phyloP scores from a whole-genome alignment of 2,113 vertebrate genomes.

The Cairina moschata region DNA sequence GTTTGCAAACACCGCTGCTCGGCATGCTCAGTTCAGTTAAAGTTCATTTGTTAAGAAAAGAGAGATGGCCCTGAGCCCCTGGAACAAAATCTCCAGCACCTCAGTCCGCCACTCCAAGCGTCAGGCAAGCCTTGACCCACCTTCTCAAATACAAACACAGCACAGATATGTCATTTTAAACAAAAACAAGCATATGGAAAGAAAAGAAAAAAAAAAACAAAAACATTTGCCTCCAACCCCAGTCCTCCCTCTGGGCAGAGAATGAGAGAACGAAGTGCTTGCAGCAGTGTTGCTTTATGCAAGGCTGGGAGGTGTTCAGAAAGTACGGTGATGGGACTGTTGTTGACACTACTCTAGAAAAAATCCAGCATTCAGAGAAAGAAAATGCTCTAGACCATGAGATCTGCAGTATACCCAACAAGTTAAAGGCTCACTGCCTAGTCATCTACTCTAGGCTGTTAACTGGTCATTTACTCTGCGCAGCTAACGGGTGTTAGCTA shows the following conservation, averaged over 20 bases:
- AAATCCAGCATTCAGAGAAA: background rate
- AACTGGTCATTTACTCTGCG: background rate
- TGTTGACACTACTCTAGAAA: background rate
- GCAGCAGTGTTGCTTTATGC: background rate
- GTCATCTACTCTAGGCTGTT: background rate
- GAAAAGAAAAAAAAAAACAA: background rate
- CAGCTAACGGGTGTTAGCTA: background rate
- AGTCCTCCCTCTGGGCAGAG: background rate
- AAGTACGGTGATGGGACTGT: background rate
- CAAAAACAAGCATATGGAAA: background rate
- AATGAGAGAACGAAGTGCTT: background rate
- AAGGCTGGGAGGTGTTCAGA: background rate
- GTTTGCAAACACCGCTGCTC: background rate
- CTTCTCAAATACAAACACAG: background rate
- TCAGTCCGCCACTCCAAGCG: background rate
- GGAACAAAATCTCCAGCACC: background rate
- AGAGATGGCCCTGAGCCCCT: background rate
- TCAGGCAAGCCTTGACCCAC: background rate
- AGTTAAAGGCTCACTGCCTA: background rate
- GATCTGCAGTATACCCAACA: background rate
- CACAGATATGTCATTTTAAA: background rate
- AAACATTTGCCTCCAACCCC: background rate
- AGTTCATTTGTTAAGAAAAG: background rate
- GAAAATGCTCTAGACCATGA: background rate
- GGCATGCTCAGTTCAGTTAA: background rate